Base-by-base conservation (phyloP, 1,140 invertebrate genomes). In the Mizuhopecten yessoensis region DNA sequence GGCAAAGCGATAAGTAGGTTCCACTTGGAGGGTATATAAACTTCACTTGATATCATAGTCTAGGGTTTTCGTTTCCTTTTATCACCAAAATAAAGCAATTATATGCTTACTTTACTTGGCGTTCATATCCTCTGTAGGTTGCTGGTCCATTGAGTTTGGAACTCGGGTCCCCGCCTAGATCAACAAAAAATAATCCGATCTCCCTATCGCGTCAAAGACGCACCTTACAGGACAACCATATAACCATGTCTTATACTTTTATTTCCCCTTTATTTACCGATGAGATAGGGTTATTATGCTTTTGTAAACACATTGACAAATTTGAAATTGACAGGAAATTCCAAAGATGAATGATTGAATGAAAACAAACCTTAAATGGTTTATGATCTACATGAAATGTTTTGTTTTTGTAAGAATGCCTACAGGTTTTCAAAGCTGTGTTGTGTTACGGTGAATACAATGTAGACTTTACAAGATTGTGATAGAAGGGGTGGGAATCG, bases 181-280 rank as follows among this genome's bases (percentile, higher is more conserved):
- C 29, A 87, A 87, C 87, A 87, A 36, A n/a, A 75, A 17, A 75
- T 75, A 75, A 75, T 75, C 57, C 17, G 57, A 75, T 75, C 34
- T 34, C 87, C n/a, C 87, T 33, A 29, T 17, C 34, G 20, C 34
- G 87, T 87, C 87, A 36, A 36, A 34, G 11, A 36, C 34, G 29
- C 34, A 36, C 11, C n/a, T 34, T 87, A 36, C 23, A 34, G 34
- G 34, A 39, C 34, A 34, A 87, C 36, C 34, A 36, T 34, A 34
- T 87, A 87, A 87, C 45, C 88, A 42, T 88, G 34, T 90, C 1
- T 75, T 75, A 75, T n/a, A 75, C 57, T 87, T 90, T 90, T 88
- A 49, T 57, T 90, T 90, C 75, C 88, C 33, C 49, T 87, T 88
- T 88, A 90, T 90, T 90, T 90, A 90, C 88, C 87, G 45, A 49